Conservation (phyloP, 2,888 invertebrate genomes). For the Malachius bipustulatus region DNA sequence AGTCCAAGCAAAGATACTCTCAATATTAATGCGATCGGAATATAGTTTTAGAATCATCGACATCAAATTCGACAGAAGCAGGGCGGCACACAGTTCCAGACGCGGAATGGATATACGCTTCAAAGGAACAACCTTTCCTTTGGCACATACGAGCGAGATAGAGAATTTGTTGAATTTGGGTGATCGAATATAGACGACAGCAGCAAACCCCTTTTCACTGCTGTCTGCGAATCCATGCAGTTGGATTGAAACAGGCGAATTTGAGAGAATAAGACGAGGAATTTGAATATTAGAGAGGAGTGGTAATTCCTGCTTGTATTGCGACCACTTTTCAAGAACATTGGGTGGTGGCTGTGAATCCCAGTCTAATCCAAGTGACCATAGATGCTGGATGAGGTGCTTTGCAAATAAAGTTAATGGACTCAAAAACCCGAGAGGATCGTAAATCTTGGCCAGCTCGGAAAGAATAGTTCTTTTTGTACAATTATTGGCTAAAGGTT, state of each 20-base stretch:
- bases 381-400: no score
- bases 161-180: no score
- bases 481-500: constrained; percentile 5
- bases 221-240: constrained; percentile 15
- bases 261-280: constrained; percentile 6
- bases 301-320: constrained; percentile 8
- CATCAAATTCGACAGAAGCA: constrained; percentile 12
- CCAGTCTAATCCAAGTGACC: constrained; percentile 14
- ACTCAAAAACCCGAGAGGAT: no score
- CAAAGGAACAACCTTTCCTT: constrained; percentile 14
- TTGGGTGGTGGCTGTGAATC: constrained; percentile 12
- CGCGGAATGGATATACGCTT: constrained; percentile 15
- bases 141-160: constrained; percentile 11
- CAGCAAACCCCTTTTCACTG: constrained; percentile 12
- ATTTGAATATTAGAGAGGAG: constrained; percentile 7
- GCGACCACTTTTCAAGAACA: constrained; percentile 10
- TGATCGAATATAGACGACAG: constrained; percentile 15
- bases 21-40: no score
- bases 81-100: constrained; percentile 16
- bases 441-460: constrained; percentile 17
- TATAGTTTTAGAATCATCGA: no score
- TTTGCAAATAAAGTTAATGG: no score
- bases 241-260: not conserved
- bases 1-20: no score
- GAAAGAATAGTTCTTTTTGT: constrained; percentile 22